Conservation (phyloP, 1,140 invertebrate genomes). For the Bombus waltoni region DNA sequence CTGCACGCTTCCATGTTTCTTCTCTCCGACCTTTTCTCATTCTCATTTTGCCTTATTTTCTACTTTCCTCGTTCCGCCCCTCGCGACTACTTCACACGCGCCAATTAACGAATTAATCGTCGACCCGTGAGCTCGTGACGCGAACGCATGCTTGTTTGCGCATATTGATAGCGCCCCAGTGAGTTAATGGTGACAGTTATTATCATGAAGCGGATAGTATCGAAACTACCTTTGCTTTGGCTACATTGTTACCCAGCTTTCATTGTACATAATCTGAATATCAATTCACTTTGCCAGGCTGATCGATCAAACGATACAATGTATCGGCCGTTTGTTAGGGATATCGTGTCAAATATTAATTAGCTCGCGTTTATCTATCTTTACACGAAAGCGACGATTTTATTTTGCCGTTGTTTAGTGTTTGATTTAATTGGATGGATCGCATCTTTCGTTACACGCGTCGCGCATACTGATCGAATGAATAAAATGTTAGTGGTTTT, state of each 20-base stretch:
- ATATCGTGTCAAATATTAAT: not conserved
- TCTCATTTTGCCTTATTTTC: not conserved
- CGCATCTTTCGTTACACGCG: not conserved
- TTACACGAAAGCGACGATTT: not conserved
- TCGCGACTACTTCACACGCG: not conserved
- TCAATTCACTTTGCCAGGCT: slow-evolving; percentile 12
- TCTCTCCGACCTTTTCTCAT: not conserved
- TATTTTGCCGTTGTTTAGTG: not conserved
- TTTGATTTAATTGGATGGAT: not conserved
- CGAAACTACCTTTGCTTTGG: slow-evolving; percentile 1
- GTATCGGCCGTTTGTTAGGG: not conserved
- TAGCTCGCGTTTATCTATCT: not conserved
- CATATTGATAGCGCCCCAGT: slow-evolving; percentile 3
- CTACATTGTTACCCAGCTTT: not conserved
- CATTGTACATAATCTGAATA: slow-evolving; percentile 12
- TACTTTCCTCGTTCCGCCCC: not conserved
- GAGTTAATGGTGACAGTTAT: slow-evolving; percentile 4
- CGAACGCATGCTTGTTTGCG: not conserved
- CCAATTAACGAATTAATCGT: slow-evolving; percentile 28
- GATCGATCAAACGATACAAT: not conserved
- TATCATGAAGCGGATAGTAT: not conserved
- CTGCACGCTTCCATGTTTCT: no score
- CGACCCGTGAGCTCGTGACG: not conserved
- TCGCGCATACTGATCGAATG: not conserved
- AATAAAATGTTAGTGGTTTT: no score